Percentiles rank a stretch among this genome's conserved stretches.
Conservation (phyloP, 2,113 vertebrate genomes). For the Trochalopteron elliotii region DNA sequence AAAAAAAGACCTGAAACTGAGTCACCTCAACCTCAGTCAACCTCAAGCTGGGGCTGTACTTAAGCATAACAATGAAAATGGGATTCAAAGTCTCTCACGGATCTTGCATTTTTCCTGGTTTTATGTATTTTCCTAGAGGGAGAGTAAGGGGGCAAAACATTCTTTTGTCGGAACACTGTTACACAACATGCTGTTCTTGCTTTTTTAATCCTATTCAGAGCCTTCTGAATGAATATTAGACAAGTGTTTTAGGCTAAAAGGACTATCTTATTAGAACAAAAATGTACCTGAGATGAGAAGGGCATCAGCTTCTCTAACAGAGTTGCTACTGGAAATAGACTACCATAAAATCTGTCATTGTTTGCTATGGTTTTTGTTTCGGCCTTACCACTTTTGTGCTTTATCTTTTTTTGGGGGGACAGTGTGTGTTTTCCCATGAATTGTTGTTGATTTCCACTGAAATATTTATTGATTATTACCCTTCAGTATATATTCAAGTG, state of each 20-base stretch:
- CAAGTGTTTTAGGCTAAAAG: background rate
- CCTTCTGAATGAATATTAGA: background rate
- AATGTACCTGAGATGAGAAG: background rate
- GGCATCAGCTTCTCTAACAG: background rate
- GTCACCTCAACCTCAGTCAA: background rate
- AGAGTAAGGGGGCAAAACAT: background rate
- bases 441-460: background rate
- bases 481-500: background rate
- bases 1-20: background rate
- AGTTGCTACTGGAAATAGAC: background rate
- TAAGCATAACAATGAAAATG: background rate
- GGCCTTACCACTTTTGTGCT: background rate
- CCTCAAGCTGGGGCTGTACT: background rate
- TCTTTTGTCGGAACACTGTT: background rate
- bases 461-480: background rate
- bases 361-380: background rate
- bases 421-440: background rate
- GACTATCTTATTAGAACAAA: background rate
- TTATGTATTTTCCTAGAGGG: background rate
- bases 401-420: background rate
- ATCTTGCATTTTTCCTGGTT: background rate
- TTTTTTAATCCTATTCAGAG: background rate
- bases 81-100: background rate
- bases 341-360: background rate
- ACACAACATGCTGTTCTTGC: background rate